phyloP scores from a whole-genome alignment of 2,888 invertebrate genomes.

The Cotesia congregata region DNA sequence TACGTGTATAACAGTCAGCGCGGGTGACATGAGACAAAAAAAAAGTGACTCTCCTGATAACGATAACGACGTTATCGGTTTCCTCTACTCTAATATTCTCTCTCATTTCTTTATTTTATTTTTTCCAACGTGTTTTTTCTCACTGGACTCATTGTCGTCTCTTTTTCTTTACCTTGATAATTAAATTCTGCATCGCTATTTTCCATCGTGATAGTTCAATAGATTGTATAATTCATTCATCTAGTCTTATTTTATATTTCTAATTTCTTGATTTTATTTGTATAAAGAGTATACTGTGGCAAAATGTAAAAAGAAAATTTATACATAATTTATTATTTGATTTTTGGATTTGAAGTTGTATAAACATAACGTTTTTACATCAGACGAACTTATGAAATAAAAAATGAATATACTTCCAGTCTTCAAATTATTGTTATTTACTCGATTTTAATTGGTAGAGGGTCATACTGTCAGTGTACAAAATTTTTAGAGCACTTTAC shows the following conservation, averaged over 20 bases:
- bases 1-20: constrained; percentile 23
- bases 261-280: constrained; percentile 36
- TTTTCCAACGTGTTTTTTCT: constrained; percentile 23
- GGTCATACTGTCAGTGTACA: no score
- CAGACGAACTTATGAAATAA: no score
- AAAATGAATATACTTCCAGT: no score
- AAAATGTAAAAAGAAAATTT: constrained; percentile 11
- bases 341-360: no score
- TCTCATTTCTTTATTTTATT: constrained; percentile 33
- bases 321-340: background rate
- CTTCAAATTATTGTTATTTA: no score
- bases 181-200: constrained; percentile 7
- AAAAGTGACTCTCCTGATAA: constrained; percentile 57
- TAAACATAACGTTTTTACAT: no score
- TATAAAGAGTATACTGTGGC: constrained; percentile 23
- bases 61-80: constrained; percentile 61
- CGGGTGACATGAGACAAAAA: constrained; percentile 43
- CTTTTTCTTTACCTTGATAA: constrained; percentile 42
- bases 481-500: no score
- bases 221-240: constrained; percentile 50
- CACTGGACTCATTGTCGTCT: constrained; percentile 41
- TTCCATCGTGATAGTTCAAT: background rate
- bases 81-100: constrained; percentile 42
- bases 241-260: constrained; percentile 40
- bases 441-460: no score